Percentiles rank a stretch among this genome's conserved stretches.
Evolutionary conservation across 2,888 invertebrate species (phyloP).

Genomic region (Cryptophagus acutangulus): DNA sequence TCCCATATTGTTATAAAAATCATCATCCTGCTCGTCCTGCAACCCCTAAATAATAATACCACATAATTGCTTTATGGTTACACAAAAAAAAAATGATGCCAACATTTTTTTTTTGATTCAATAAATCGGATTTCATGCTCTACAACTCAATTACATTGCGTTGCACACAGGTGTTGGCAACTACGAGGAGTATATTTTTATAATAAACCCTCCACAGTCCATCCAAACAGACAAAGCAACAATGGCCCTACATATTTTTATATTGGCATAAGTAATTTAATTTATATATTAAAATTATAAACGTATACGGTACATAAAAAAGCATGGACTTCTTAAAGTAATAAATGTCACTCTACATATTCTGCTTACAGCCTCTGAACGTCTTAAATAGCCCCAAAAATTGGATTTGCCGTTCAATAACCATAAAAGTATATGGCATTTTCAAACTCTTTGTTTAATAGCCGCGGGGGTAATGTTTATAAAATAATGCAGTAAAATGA

Average conservation of each 20-base stretch:
- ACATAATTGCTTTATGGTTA: conserved; percentile 19
- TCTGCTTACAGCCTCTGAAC: conserved; percentile 38
- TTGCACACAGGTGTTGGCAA: too few species aligned
- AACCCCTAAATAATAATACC: conserved; percentile 14
- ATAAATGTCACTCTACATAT: conserved; percentile 47
- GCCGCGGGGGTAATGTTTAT: conserved; percentile 47
- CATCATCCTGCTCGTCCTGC: conserved; percentile 17
- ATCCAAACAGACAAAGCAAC: too few species aligned
- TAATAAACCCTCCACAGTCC: too few species aligned
- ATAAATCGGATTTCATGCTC: conserved; percentile 30
- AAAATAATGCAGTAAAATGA: conserved; percentile 49
- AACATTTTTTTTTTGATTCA: conserved; percentile 21
- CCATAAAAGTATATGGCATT: conserved; percentile 49
- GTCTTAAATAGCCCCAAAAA: conserved; percentile 50
- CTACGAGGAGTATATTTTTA: too few species aligned
- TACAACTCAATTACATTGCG: conserved; percentile 23
- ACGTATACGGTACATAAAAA: conserved; percentile 43
- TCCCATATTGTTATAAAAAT: conserved; percentile 15
- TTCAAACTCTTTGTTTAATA: conserved; percentile 49
- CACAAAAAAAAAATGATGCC: too few species aligned
- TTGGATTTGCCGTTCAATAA: conserved; percentile 50
- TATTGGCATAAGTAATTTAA: too few species aligned
- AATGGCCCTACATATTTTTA: too few species aligned
- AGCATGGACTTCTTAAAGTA: conserved; percentile 22
- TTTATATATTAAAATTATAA: conserved; percentile 40